These are phyloP conservation scores for Plodia interpunctella DNA, from an alignment of 1,140 invertebrate species.

Conservation along the genomic window DNA sequence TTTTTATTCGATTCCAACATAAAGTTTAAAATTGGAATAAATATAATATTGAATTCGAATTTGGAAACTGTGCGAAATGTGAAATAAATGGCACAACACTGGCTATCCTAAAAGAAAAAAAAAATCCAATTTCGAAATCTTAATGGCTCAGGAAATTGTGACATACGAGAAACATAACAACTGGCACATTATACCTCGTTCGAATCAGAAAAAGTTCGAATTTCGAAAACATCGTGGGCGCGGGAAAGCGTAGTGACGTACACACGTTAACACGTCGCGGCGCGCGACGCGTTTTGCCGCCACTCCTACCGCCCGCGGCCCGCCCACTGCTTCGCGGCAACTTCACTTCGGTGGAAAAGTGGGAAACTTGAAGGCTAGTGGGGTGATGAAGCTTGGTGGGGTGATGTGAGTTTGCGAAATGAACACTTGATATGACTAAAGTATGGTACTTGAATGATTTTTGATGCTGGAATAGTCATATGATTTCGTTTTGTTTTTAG, in stretches of 20 bases:
- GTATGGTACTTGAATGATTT: conserved; percentile 15
- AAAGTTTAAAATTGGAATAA: too few species aligned
- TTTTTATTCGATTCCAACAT: too few species aligned
- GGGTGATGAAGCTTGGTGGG: conserved; percentile 34
- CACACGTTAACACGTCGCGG: conserved; percentile 18
- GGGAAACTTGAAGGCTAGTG: conserved; percentile 51
- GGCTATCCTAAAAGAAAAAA: too few species aligned
- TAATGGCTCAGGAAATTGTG: too few species aligned
- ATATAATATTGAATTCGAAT: too few species aligned
- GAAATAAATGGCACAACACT: too few species aligned
- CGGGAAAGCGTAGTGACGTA: conserved; percentile 43
- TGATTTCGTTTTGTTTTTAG: too few species aligned
- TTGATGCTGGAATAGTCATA: not conserved
- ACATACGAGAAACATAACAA: too few species aligned
- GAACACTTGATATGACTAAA: conserved; percentile 19
- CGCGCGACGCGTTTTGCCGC: conserved; percentile 25
- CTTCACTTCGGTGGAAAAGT: conserved; percentile 56
- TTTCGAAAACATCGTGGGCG: conserved; percentile 25
- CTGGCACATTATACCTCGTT: too few species aligned
- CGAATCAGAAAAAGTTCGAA: conserved; percentile 9
- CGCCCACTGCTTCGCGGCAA: conserved; percentile 55
- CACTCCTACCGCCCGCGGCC: conserved; percentile 45
- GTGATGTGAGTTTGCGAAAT: conserved; percentile 22
- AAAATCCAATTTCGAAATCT: too few species aligned
- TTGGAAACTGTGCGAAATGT: too few species aligned